These are phyloP conservation scores for Ptilodon capucinus DNA, from an alignment of 2,888 invertebrate species.

Conservation along the genomic window DNA sequence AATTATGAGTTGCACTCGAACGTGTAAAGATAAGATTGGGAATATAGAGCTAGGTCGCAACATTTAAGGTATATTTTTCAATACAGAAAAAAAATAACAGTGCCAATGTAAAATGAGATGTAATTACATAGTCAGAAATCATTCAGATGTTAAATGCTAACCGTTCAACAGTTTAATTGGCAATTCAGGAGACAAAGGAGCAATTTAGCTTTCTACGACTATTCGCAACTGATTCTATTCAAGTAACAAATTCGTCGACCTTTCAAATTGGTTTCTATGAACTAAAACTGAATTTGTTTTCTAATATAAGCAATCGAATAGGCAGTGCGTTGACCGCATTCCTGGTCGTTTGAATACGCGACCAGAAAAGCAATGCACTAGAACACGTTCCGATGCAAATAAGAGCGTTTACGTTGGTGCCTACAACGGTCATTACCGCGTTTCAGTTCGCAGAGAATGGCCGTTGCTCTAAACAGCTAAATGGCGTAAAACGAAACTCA, in stretches of 20 bases:
- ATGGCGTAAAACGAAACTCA: constrained; percentile 65
- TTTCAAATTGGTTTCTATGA: constrained; percentile 38
- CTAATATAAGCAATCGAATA: constrained; percentile 37
- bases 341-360: constrained; percentile 42
- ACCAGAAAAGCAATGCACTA: constrained; percentile 52
- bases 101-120: constrained; percentile 3
- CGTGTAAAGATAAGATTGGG: constrained; percentile 51
- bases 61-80: background rate
- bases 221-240: constrained; percentile 35
- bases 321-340: constrained; percentile 46
- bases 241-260: constrained; percentile 26
- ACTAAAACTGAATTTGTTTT: constrained; percentile 33
- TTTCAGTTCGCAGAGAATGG: constrained; percentile 66
- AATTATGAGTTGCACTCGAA: constrained; percentile 60
- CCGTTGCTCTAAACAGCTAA: constrained; percentile 65
- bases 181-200: constrained; percentile 43
- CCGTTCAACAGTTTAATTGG: constrained; percentile 39
- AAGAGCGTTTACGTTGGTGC: constrained; percentile 66
- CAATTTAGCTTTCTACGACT: constrained; percentile 38
- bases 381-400: constrained; percentile 72
- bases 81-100: no score
- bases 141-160: constrained; percentile 31
- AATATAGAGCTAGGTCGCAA: constrained; percentile 16
- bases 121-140: constrained; percentile 27
- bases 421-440: constrained; percentile 73